Evolutionary conservation across 2,797 vertebrate genomes (phyloP), one percentile per base, ranked within the genome.

Genomic region (Etheostoma nigrum): DNA sequence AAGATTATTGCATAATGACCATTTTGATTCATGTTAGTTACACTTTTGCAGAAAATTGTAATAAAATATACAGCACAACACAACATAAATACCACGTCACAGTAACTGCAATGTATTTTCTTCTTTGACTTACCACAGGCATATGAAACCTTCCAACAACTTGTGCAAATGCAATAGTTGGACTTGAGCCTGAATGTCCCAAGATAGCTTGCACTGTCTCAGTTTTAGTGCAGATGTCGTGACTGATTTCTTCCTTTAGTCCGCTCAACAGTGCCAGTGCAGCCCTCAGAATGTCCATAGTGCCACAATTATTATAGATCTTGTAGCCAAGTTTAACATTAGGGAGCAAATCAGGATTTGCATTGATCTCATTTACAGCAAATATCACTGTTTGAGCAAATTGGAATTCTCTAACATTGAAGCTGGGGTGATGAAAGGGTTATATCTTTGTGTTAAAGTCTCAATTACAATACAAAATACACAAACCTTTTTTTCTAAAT

Each of bases 101-200:
- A 71, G 2, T 40, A 33, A 47, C 19, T 53, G 27, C 0, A 49
- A 6, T 18, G 0, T 40, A 11, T 18, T 10, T n/a, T 48, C 1
- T 16, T 36, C 6, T 67, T 64, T 76, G 11, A 90, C 93, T 94
- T 85, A 95, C 95, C 94, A 96, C 95, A 71, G 95, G 94, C 81
- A 95, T 82, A 27, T 90, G 76, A 85, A 95, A 96, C 49, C 87
- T 86, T 81, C 94, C 95, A 48, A 94, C 85, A 60, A 92, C 89
- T 33, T 84, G 87, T 53, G 94, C 87, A 86, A 96, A 88, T 57
- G 91, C 92, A 69, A 95, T 95, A 33, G 94, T 95, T 61, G 95
- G 95, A 52, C 83, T 91, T 63, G 95, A 95, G 76, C 95, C 95
- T 42, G 95, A 96, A 86, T 96, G 95, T 47, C 95, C 95, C 67